Percentiles rank a stretch among this genome's conserved stretches.
Evolutionary conservation across 2,888 invertebrate species (phyloP).

Genomic region (Arge pagana): DNA sequence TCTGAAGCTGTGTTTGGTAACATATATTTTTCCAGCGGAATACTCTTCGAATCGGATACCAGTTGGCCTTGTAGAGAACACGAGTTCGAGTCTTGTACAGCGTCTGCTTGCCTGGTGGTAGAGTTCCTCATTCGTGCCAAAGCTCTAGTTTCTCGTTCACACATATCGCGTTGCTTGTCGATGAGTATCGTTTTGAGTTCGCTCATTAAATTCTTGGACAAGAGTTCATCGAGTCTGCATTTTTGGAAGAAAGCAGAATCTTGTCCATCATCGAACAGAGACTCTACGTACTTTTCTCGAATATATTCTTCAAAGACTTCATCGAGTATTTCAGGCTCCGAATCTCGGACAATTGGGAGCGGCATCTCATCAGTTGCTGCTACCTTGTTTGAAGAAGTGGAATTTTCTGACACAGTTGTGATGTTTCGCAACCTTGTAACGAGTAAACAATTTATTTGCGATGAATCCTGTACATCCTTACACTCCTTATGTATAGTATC

Average conservation of each 20-base stretch:
- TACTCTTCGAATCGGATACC: too few species aligned
- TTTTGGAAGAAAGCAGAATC: conserved; percentile 35
- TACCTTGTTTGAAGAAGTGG: too few species aligned
- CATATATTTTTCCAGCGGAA: too few species aligned
- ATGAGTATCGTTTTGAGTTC: conserved; percentile 52
- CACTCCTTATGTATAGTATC: conserved; percentile 43
- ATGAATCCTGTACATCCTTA: conserved; percentile 46
- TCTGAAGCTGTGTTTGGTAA: too few species aligned
- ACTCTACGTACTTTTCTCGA: conserved; percentile 48
- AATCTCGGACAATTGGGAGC: conserved; percentile 34
- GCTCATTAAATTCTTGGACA: conserved; percentile 50
- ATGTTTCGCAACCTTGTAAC: conserved; percentile 36
- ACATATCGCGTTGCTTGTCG: conserved; percentile 50
- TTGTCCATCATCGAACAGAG: conserved; percentile 38
- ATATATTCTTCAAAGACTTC: conserved; percentile 56
- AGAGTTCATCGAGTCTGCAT: conserved; percentile 43
- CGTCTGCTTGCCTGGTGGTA: conserved; percentile 21
- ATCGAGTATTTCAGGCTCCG: conserved; percentile 48
- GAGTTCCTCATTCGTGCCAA: conserved; percentile 45
- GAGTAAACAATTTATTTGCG: conserved; percentile 45
- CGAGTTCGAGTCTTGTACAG: too few species aligned
- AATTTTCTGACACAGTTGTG: too few species aligned
- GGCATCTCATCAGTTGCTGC: too few species aligned
- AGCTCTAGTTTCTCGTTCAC: conserved; percentile 50
- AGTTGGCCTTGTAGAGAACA: too few species aligned